Percentiles rank a stretch among this genome's conserved stretches.
Evolutionary conservation across 23 tunicate genomes (phyloP).

Genomic region (Pegea sp.): DNA sequence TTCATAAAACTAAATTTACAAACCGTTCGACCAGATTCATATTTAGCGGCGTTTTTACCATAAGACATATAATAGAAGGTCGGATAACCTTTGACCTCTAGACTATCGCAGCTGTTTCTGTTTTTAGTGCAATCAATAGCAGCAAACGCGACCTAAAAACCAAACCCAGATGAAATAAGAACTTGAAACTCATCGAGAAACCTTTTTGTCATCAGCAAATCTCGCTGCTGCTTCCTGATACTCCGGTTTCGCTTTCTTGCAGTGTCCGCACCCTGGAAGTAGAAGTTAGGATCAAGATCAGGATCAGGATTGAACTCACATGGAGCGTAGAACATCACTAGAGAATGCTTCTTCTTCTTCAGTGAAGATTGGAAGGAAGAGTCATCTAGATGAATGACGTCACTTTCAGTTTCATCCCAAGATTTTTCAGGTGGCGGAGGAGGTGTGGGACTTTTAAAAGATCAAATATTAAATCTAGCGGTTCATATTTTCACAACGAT

Average conservation of each 20-base stretch:
- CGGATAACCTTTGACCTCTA: conserved; percentile 71
- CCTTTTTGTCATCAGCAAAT: conserved; percentile 81
- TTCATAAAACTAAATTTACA: conserved; percentile 1
- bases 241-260: conserved; percentile 87
- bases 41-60: conserved; percentile 50
- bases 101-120: conserved; percentile 22
- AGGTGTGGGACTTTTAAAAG: conserved; percentile 31
- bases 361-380: conserved; percentile 35
- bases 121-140: conserved; percentile 82
- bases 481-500: no score
- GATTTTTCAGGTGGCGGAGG: conserved; percentile 94
- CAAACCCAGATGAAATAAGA: neutral
- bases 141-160: conserved; percentile 47
- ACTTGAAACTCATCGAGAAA: neutral
- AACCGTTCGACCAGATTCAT: conserved; percentile 69
- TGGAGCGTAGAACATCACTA: conserved; percentile 91
- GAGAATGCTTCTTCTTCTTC: conserved; percentile 82
- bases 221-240: conserved; percentile 64
- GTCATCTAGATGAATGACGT: conserved; percentile 65
- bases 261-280: conserved; percentile 83
- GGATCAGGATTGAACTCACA: conserved; percentile 35
- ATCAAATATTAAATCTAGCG: neutral
- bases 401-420: conserved; percentile 72
- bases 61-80: conserved; percentile 73
- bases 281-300: neutral